A percentile compares a stretch with the other conserved stretches of the same genome.
phyloP scores from a whole-genome alignment of 2,113 vertebrate species.

The Passer montanus region DNA sequence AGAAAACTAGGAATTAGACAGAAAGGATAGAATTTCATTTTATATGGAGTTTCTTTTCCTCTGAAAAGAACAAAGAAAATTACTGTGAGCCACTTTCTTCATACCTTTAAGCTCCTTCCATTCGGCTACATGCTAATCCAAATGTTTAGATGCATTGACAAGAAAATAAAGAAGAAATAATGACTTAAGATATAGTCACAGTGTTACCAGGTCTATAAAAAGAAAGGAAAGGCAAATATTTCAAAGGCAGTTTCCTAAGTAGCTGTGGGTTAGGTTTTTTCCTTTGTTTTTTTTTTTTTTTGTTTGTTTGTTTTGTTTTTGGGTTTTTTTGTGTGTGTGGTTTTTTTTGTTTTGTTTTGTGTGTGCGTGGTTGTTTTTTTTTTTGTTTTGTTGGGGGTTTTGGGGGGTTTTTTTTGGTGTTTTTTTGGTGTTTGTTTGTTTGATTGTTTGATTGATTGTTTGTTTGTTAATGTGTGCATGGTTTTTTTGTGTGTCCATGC shows the following conservation, averaged over 20 bases:
- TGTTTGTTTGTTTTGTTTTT: not conserved
- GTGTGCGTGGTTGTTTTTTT: not conserved
- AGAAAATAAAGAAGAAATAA: not conserved
- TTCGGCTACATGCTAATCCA: not conserved
- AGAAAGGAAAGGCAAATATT: not conserved
- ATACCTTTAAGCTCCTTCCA: not conserved
- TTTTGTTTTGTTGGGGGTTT: not conserved
- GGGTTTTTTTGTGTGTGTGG: no score
- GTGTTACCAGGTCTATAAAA: not conserved
- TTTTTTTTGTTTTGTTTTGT: not conserved
- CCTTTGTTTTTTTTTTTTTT: not conserved
- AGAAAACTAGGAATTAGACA: not conserved
- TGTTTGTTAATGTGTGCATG: not conserved
- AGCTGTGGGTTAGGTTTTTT: fast-evolving
- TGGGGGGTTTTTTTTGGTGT: not conserved
- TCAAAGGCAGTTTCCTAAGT: not conserved
- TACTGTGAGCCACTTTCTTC: not conserved
- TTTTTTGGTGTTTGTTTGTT: not conserved
- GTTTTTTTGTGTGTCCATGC: not conserved
- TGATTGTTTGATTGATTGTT: no score
- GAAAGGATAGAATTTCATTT: not conserved
- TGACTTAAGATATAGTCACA: not conserved
- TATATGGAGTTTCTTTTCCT: not conserved
- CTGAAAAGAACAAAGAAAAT: not conserved
- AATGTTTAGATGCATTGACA: not conserved